These are phyloP conservation scores for Neolamprologus falcicula DNA, from an alignment of 2,113 vertebrate species.

Conservation along the genomic window DNA sequence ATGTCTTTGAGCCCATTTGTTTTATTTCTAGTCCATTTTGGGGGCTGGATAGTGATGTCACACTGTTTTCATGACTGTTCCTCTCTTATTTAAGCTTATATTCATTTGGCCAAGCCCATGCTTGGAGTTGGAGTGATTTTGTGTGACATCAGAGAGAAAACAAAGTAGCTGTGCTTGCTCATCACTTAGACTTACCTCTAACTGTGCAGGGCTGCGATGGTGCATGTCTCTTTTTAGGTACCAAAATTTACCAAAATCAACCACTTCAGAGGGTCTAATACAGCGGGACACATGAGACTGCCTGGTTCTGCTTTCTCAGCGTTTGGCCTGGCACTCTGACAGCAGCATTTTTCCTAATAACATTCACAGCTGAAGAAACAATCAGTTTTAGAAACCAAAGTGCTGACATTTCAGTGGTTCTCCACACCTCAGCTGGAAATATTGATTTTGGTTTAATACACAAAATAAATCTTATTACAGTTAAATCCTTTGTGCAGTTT, in stretches of 20 bases:
- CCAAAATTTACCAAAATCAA: background rate
- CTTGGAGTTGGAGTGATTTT: background rate
- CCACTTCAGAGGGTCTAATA: background rate
- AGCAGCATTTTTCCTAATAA: background rate
- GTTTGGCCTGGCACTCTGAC: background rate
- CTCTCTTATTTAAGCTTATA: background rate
- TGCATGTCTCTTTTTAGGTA: background rate
- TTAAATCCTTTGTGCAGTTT: background rate
- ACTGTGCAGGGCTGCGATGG: background rate
- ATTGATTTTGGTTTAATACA: background rate
- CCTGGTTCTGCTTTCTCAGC: background rate
- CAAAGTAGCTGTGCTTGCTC: background rate
- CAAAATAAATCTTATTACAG: background rate
- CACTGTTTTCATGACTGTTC: background rate
- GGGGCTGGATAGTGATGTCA: background rate
- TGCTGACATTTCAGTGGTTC: background rate
- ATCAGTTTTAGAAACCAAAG: background rate
- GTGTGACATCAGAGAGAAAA: background rate
- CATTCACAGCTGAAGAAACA: background rate
- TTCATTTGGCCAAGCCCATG: fast-evolving
- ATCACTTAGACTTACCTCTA: background rate
- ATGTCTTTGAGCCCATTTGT: background rate
- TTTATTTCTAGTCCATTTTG: background rate
- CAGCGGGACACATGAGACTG: background rate
- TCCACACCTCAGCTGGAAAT: background rate